These are phyloP conservation scores for Rhopalosiphum padi DNA, from an alignment of 1,140 invertebrate genomes.

Conservation along the genomic window DNA sequence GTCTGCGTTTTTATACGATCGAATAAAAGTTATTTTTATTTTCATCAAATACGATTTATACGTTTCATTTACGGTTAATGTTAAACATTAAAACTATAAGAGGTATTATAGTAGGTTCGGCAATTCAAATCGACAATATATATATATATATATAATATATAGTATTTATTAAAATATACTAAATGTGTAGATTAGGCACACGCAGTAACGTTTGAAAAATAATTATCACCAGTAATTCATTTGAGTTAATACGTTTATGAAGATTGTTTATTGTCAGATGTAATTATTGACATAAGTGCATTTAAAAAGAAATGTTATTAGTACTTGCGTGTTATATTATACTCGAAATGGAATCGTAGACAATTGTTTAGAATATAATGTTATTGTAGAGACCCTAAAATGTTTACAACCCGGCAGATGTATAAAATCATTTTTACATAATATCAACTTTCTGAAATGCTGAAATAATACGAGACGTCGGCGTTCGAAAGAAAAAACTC, in stretches of 20 bases:
- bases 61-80: background rate
- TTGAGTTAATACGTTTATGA: no score
- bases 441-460: background rate
- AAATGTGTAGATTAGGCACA: background rate
- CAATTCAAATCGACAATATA: background rate
- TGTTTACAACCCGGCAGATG: background rate
- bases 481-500: background rate
- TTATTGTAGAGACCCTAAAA: background rate
- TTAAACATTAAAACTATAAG: background rate
- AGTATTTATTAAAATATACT: background rate
- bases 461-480: background rate
- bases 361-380: background rate
- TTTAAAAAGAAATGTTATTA: background rate
- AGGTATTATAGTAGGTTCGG: background rate
- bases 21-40: background rate
- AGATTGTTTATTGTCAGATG: background rate
- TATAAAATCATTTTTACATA: background rate
- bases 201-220: background rate
- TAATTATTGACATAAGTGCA: background rate
- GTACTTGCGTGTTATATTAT: background rate
- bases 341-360: background rate
- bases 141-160: no score
- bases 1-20: background rate
- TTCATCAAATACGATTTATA: background rate
- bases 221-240: no score